A percentile compares a stretch with the other conserved stretches of the same genome.
These are phyloP conservation scores for Pleuronectes platessa DNA, from an alignment of 2,113 vertebrate genomes.

Conservation along the genomic window DNA sequence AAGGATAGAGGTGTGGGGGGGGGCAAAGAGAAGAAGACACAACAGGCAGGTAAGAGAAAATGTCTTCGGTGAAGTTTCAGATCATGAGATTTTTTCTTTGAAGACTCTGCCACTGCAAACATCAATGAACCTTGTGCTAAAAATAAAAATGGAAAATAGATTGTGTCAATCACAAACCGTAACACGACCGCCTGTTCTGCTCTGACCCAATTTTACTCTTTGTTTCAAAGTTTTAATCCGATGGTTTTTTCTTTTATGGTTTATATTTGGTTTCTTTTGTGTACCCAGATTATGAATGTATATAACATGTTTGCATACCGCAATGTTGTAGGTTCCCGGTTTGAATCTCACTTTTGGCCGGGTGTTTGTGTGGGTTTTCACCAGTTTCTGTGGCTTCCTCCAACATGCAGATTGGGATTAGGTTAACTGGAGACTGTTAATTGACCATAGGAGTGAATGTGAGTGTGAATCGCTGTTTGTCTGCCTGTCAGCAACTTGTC, in stretches of 20 bases:
- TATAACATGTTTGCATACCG: no score
- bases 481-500: no score
- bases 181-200: not conserved
- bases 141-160: conserved; percentile 14
- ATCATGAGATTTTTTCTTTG: not conserved
- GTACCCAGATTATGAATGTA: no score
- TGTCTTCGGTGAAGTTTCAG: conserved; percentile 1
- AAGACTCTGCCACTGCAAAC: conserved; percentile 6
- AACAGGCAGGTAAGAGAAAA: conserved; percentile 19
- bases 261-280: not conserved
- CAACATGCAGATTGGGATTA: no score
- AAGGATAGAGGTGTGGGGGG: conserved; percentile 1
- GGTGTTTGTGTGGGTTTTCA: no score
- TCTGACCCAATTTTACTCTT: not conserved
- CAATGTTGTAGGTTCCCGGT: no score
- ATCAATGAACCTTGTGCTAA: conserved; percentile 5
- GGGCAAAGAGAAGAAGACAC: conserved; percentile 18
- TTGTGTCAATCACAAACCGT: not conserved
- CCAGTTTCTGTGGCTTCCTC: no score
- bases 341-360: no score
- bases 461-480: no score
- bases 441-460: no score
- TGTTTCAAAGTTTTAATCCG: not conserved
- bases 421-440: no score
- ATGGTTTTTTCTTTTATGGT: not conserved